phyloP scores from a whole-genome alignment of 2,888 invertebrate species.

The Acanthosepion pharaonis region DNA sequence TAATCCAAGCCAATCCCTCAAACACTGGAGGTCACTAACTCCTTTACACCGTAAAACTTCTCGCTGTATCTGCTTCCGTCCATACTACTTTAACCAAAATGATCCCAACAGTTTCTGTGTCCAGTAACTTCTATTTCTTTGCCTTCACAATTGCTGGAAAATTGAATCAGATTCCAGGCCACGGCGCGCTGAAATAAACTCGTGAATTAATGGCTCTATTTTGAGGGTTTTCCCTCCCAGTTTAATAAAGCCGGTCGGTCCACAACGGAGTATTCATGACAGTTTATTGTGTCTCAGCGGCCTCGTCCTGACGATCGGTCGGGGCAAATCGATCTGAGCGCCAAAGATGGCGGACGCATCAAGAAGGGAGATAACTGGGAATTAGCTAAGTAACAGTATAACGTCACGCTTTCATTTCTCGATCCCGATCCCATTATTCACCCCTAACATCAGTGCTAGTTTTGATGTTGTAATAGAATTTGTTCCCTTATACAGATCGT shows the following conservation, averaged over 20 bases:
- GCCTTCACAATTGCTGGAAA: neutral
- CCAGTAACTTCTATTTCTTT: neutral
- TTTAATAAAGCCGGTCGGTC: neutral
- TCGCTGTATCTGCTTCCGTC: neutral
- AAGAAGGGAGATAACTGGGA: neutral
- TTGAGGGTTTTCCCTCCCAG: neutral
- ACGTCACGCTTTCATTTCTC: neutral
- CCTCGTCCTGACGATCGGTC: neutral
- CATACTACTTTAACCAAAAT: too few species aligned
- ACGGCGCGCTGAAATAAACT: neutral
- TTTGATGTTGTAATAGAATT: neutral
- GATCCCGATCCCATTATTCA: neutral
- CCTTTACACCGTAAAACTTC: neutral
- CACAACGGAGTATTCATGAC: neutral
- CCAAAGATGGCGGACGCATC: neutral
- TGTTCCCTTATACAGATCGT: neutral
- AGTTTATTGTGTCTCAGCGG: slow-evolving; percentile 7
- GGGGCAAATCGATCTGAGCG: neutral
- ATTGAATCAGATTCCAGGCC: neutral
- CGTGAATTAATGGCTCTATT: neutral
- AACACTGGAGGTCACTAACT: neutral
- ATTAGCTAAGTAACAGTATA: neutral
- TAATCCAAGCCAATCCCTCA: too few species aligned
- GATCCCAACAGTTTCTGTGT: neutral
- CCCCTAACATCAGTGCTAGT: neutral